Evolutionary conservation across 64 coral and sea anemone species (phyloP).

Genomic region (Montipora efflorescens): DNA sequence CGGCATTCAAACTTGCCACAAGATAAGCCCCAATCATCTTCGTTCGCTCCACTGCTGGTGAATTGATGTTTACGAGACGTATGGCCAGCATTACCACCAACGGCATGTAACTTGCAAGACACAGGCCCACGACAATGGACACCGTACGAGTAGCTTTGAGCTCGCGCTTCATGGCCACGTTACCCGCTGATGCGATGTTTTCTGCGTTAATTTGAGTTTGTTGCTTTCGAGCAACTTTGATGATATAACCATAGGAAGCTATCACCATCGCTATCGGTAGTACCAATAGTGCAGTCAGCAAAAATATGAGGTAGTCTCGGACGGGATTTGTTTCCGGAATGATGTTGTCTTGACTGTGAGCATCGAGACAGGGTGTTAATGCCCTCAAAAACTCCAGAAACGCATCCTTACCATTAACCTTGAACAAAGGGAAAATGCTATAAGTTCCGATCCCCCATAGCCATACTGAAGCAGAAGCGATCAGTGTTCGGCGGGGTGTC

Average conservation of each 20-base stretch:
- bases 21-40: background rate
- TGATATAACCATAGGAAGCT: background rate
- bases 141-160: conserved; percentile 21
- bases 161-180: background rate
- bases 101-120: conserved; percentile 36
- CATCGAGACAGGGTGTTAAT: background rate
- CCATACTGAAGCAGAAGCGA: background rate
- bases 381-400: background rate
- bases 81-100: conserved; percentile 5
- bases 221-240: conserved; percentile 8
- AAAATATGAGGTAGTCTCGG: background rate
- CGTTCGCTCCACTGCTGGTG: background rate
- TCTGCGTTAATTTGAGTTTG: background rate
- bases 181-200: background rate
- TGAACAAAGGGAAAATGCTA: background rate
- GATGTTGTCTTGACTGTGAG: no score
- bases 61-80: background rate
- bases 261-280: background rate
- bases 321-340: background rate
- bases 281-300: background rate
- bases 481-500: background rate
- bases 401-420: background rate
- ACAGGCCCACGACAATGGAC: conserved; percentile 43
- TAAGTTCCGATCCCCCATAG: background rate
- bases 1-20: conserved; percentile 1